Conservation (phyloP, 2,888 invertebrate species). For the Drosophila quinaria region DNA sequence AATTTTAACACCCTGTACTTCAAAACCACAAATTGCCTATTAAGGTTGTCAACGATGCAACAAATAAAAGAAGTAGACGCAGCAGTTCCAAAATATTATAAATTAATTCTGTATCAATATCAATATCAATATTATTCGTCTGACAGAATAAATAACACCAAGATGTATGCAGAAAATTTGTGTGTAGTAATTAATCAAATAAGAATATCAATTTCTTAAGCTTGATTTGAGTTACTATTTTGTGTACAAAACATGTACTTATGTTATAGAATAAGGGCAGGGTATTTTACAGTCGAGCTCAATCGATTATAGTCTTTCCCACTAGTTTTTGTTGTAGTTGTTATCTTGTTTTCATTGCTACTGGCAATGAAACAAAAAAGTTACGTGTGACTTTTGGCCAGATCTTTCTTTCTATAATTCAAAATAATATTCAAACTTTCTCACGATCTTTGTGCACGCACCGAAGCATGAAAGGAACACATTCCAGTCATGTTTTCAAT, state of each 20-base stretch:
- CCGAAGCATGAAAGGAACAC: slow-evolving; percentile 25
- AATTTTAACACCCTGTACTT: background rate
- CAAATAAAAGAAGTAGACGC: background rate
- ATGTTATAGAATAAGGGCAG: background rate
- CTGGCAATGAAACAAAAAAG: slow-evolving; percentile 13
- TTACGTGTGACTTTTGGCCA: slow-evolving; percentile 53
- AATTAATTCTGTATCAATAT: no score
- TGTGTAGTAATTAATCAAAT: no score
- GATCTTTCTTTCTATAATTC: slow-evolving; percentile 22
- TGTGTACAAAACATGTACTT: no score
- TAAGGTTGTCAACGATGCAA: background rate
- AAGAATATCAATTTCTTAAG: no score
- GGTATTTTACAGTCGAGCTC: background rate
- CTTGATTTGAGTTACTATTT: no score
- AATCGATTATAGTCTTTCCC: background rate
- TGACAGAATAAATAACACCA: no score
- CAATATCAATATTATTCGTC: no score
- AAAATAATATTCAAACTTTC: slow-evolving; percentile 40
- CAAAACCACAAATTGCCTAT: background rate
- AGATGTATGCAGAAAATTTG: no score
- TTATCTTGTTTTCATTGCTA: slow-evolving; percentile 29
- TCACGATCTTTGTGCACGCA: slow-evolving; percentile 47
- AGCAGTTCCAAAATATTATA: background rate
- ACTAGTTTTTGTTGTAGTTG: background rate
- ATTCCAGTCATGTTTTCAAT: slow-evolving; percentile 5